Percentiles rank a stretch among this genome's conserved stretches.
phyloP scores from a whole-genome alignment of 2,888 invertebrate species.

The Ptycholaimellus sp. region DNA sequence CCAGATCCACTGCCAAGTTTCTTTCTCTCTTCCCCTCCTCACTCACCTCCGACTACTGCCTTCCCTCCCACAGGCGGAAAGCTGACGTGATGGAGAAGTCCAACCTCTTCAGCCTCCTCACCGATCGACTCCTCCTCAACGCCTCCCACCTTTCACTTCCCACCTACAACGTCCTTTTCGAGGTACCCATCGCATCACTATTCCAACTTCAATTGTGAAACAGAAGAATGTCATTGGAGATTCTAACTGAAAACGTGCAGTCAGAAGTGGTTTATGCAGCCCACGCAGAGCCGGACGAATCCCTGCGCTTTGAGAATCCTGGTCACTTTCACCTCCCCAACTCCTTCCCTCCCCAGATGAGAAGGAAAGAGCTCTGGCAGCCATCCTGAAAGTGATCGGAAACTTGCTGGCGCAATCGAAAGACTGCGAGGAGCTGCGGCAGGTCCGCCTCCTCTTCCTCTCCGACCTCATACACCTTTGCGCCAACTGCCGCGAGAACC shows the following conservation, averaged over 20 bases:
- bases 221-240: conserved; percentile 30
- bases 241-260: conserved; percentile 85
- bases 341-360: too few species aligned
- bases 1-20: conserved; percentile 90
- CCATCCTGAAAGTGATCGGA: conserved; percentile 94
- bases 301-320: conserved; percentile 79
- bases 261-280: conserved; percentile 75
- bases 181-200: conserved; percentile 33
- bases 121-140: conserved; percentile 64
- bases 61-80: conserved; percentile 48
- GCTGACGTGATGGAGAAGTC: conserved; percentile 97
- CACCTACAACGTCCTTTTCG: conserved; percentile 92
- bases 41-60: neutral
- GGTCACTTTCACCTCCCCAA: too few species aligned
- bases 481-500: conserved; percentile 84
- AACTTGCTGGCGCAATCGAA: conserved; percentile 86
- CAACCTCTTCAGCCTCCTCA: conserved; percentile 84
- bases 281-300: conserved; percentile 81
- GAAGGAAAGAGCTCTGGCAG: too few species aligned
- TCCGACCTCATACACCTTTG: conserved; percentile 94
- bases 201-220: neutral
- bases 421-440: conserved; percentile 62
- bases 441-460: conserved; percentile 74
- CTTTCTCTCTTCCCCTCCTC: conserved; percentile 19
- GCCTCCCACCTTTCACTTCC: conserved; percentile 60